Base-by-base conservation (phyloP, 2,888 invertebrate species). In the Pilophorus perplexus region DNA sequence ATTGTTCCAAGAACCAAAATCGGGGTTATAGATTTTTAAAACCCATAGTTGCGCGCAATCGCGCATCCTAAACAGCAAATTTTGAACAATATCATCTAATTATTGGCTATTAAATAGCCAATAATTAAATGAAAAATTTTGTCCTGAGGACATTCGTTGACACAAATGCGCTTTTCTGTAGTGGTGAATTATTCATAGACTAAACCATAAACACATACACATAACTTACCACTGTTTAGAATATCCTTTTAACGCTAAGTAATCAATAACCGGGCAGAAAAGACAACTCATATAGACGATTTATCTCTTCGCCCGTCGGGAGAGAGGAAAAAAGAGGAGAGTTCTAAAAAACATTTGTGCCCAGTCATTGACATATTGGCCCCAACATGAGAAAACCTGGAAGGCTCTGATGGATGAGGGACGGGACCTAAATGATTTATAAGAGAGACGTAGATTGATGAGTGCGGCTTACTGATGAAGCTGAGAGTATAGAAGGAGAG, bases 341-440 rank as follows among this genome's bases (percentile, higher is more conserved):
- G 62, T 62, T 62, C 62, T 28, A 62, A 62, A 62, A 62, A 62
- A 62, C 62, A 62, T 62, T 62, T 62, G 64, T 64, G 64, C 64
- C 52, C 64, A 64, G 64, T 64, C 64, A 64, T 64, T 64, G 64
- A 64, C 64, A 64, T 64, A 64, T 64, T 64, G 64, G 64, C 64
- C 64, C 64, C 64, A 64, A 64, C 64, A 64, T 64, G 64, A 64
- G 64, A 64, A 64, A 64, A 64, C 50, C 64, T 64, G 52, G 52
- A 64, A 40, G 62, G 59, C 66, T 57, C 69, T 68, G 71, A 70
- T 67, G 68, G 70, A 71, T 64, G 71, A 69, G 54, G 23, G 64
- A 62, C 42, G 55, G 40, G 64, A 37, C 54, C 60, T 72, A 72
- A 73, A 73, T 74, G 74, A 74, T 74, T 72, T 72, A 73, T 73